A percentile compares a stretch with the other conserved stretches of the same genome.
phyloP scores from a whole-genome alignment of 1,140 invertebrate species.

The Drosophila ficusphila region DNA sequence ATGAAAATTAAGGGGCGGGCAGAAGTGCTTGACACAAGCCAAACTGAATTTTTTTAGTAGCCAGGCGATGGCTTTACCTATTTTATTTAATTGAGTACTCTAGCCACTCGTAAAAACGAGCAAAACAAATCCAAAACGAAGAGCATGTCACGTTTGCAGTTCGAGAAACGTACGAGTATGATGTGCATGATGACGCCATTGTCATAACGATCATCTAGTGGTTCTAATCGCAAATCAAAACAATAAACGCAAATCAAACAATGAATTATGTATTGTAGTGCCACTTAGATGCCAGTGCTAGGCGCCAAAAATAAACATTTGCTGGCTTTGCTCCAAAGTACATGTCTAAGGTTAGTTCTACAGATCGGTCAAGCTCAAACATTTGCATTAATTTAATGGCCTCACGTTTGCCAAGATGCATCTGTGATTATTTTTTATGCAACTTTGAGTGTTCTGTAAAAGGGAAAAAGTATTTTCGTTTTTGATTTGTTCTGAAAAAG shows the following conservation, averaged over 20 bases:
- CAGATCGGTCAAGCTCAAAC: constrained; percentile 6
- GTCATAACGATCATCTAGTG: constrained; percentile 44
- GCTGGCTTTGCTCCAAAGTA: constrained; percentile 22
- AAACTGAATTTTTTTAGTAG: constrained; percentile 31
- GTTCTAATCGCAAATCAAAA: constrained; percentile 57
- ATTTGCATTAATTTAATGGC: constrained; percentile 62
- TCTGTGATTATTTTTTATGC: background rate
- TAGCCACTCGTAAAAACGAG: constrained; percentile 26
- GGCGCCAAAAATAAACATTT: constrained; percentile 28
- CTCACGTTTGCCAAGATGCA: constrained; percentile 35
- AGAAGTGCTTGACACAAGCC: constrained; percentile 49
- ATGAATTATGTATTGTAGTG: constrained; percentile 71
- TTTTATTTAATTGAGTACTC: constrained; percentile 75
- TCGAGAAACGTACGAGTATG: constrained; percentile 24
- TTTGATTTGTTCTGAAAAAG: background rate
- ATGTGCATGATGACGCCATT: constrained; percentile 51
- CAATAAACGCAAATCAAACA: constrained; percentile 61
- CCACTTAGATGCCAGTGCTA: constrained; percentile 13
- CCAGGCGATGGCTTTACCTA: constrained; percentile 44
- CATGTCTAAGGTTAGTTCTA: constrained; percentile 35
- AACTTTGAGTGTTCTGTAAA: constrained; percentile 22
- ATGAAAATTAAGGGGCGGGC: constrained; percentile 22
- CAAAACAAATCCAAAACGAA: constrained; percentile 10
- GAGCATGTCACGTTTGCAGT: constrained; percentile 54
- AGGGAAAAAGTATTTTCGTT: background rate